phyloP scores from a whole-genome alignment of 2,113 vertebrate species.

The Hemicordylus capensis region DNA sequence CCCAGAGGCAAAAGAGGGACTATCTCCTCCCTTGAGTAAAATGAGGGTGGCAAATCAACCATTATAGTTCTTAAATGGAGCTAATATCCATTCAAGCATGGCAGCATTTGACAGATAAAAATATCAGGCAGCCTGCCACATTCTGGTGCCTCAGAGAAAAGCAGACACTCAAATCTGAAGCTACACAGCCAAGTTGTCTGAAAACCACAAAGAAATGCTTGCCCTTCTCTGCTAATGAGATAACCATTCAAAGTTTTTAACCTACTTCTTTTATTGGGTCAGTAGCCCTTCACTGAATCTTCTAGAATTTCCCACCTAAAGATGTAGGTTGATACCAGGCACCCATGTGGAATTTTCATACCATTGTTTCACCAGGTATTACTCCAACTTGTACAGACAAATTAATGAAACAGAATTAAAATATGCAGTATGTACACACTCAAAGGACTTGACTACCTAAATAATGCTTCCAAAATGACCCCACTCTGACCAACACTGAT shows the following conservation, averaged over 20 bases:
- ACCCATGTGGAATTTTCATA: not conserved
- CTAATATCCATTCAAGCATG: constrained; percentile 24
- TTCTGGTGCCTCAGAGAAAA: constrained; percentile 8
- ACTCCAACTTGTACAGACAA: not conserved
- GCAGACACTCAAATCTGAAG: not conserved
- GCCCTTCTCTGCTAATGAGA: not conserved
- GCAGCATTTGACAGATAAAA: constrained; percentile 15
- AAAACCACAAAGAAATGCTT: not conserved
- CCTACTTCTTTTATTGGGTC: not conserved
- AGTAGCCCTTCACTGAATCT: not conserved
- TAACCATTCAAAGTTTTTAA: not conserved
- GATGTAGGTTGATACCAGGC: not conserved
- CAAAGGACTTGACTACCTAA: not conserved
- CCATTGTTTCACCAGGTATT: not conserved
- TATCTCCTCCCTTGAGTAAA: not conserved
- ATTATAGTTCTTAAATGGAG: constrained; percentile 7
- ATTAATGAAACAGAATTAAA: not conserved
- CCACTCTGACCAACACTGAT: accelerated
- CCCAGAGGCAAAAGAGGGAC: not conserved
- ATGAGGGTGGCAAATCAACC: constrained; percentile 27
- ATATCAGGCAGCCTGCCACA: not conserved
- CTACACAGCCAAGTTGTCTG: not conserved
- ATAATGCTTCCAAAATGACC: not conserved
- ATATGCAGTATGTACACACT: not conserved
- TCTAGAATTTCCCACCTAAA: not conserved